Percentiles rank a stretch among this genome's conserved stretches.
Evolutionary conservation across 1,140 invertebrate genomes (phyloP).

Genomic region (Phocides pigmalion): DNA sequence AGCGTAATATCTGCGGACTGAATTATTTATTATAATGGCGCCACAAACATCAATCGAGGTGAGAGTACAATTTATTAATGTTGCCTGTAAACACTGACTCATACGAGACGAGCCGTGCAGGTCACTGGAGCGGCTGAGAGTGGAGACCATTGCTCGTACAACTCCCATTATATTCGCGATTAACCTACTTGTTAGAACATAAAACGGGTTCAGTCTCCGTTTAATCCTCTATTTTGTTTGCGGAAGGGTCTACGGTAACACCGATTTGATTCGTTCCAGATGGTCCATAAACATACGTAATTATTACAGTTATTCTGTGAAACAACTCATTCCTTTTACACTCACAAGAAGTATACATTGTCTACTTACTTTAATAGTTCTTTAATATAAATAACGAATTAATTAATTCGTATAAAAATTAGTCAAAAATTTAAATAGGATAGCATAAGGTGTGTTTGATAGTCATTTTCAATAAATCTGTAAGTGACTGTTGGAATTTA

Average conservation of each 20-base stretch:
- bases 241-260: conserved; percentile 44
- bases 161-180: conserved; percentile 65
- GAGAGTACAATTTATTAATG: conserved; percentile 27
- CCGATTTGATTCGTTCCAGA: conserved; percentile 37
- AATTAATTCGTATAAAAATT: no score
- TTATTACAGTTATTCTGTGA: not conserved
- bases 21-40: conserved; percentile 7
- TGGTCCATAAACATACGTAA: not conserved
- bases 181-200: conserved; percentile 66
- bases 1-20: not conserved
- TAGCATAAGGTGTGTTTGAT: no score
- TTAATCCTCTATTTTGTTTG: conserved; percentile 58
- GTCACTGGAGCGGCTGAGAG: conserved; percentile 64
- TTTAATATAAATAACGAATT: no score
- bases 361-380: no score
- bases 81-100: conserved; percentile 54
- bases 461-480: no score
- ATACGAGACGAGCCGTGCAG: conserved; percentile 40
- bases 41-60: conserved; percentile 5
- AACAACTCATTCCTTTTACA: no score
- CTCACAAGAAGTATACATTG: no score
- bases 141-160: conserved; percentile 44
- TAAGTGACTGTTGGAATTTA: no score
- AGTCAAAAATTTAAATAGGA: no score
- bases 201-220: conserved; percentile 51